Evolutionary conservation across 2,888 invertebrate genomes (phyloP), one percentile per base, ranked within the genome.

Genomic region (Apodemia mormo): DNA sequence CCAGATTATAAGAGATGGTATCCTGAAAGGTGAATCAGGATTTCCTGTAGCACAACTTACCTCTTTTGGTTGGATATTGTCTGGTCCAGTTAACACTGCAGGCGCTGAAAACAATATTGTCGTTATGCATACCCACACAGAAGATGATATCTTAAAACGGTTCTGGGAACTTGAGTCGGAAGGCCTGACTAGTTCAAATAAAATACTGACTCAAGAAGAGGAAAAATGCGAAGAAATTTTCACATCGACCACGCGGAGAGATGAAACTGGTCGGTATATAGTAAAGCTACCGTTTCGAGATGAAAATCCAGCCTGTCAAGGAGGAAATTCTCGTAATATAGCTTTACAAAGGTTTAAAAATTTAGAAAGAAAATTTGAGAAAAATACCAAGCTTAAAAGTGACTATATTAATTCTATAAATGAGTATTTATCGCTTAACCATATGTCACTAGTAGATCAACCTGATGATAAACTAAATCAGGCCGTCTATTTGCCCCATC

Each of bases 21-120:
- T 79, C 2, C 71, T 67, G 8, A 76, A 71, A 9, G 72, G 75
- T 3, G 61, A 70, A 5, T 65, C 71, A 12, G 61, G 7, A 37
- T 33, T 33, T 61, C 37, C 33, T 12, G 29, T 73, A n/a, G 75
- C 73, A 14, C 79, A 80, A 69, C 61, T 72, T 22, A 78, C 79
- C 0, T 66, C 6, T 4, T 68, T 79, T 1, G 78, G 77, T 0
- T 80, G 79, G 79, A 74, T 79, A 22, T 8, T 80, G 7, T 79
- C 77, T 0, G 80, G 77, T 4, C 49, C 43, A 68, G 49, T 70
- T 33, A 12, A n/a, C 40, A 8, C 49, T 49, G 30, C 14, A n/a
- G 2, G 2, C 12, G 33, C n/a, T 45, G 30, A 29, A 40, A 52
- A 40, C 4, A 56, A 61, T 14, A 45, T 67, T 56, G 43, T 67